Evolutionary conservation across 2,113 vertebrate species (phyloP).

Genomic region (Vulpes vulpes): DNA sequence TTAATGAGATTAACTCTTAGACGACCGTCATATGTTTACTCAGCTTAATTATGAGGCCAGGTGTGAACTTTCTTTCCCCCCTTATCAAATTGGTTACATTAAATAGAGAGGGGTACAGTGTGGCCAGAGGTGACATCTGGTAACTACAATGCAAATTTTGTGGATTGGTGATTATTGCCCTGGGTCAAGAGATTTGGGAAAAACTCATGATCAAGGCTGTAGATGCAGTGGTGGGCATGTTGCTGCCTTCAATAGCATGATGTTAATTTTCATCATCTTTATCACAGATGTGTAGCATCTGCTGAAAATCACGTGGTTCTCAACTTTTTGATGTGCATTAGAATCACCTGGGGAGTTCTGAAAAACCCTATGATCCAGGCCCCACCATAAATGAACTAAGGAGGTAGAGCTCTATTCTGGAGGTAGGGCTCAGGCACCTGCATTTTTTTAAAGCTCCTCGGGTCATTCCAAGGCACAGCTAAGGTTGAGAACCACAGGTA

Average conservation of each 20-base stretch:
- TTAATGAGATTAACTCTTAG: slow-evolving; percentile 77
- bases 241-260: not conserved
- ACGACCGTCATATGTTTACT: not conserved
- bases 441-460: not conserved
- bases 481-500: not conserved
- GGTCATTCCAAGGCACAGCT: not conserved
- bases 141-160: slow-evolving; percentile 57
- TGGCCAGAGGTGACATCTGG: not conserved
- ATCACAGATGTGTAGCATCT: slow-evolving; percentile 60
- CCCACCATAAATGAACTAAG: not conserved
- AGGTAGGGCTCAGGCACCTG: not conserved
- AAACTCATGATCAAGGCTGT: not conserved
- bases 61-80: not conserved
- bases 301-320: slow-evolving; percentile 42
- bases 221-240: not conserved
- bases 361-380: not conserved
- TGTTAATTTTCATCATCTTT: slow-evolving; percentile 43
- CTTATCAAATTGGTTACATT: not conserved
- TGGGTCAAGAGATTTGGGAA: slow-evolving; percentile 46
- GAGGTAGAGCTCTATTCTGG: not conserved
- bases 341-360: not conserved
- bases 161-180: slow-evolving; percentile 42
- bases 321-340: not conserved
- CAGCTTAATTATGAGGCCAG: slow-evolving; percentile 51
- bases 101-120: not conserved